Conservation (phyloP, 2,888 invertebrate species). For the Nemotelus pantherinus region DNA sequence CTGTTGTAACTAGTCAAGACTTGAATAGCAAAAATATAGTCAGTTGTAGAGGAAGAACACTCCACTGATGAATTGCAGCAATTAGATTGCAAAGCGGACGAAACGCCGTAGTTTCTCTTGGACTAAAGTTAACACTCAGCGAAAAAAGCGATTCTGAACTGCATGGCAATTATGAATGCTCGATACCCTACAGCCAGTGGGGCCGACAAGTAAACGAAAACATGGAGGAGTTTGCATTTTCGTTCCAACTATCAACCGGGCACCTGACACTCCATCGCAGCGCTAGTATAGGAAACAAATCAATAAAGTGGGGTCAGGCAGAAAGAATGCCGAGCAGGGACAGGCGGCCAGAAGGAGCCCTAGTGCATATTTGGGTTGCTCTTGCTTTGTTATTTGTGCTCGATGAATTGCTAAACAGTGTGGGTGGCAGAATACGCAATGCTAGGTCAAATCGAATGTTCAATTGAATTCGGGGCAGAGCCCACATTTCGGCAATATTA, state of each 20-base stretch:
- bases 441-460: neutral
- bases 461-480: neutral
- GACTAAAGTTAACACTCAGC: neutral
- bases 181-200: conserved; percentile 8
- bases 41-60: conserved; percentile 1
- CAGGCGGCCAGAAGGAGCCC: neutral
- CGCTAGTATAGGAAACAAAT: conserved; percentile 21
- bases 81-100: neutral
- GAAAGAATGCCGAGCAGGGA: neutral
- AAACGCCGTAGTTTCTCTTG: neutral
- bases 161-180: neutral
- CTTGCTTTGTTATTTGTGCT: conserved; percentile 21
- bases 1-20: conserved; percentile 34
- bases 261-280: conserved; percentile 14
- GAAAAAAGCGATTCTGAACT: neutral
- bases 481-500: neutral
- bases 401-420: neutral
- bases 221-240: conserved; percentile 8
- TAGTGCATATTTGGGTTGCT: conserved; percentile 6
- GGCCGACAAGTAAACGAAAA: neutral
- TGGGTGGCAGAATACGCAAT: conserved; percentile 14
- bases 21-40: conserved; percentile 2
- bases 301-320: conserved; percentile 18
- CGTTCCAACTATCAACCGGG: conserved; percentile 14
- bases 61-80: conserved; percentile 5